These are phyloP conservation scores for Cryptotis parvus DNA, from an alignment of 2,113 vertebrate genomes.

Conservation along the genomic window DNA sequence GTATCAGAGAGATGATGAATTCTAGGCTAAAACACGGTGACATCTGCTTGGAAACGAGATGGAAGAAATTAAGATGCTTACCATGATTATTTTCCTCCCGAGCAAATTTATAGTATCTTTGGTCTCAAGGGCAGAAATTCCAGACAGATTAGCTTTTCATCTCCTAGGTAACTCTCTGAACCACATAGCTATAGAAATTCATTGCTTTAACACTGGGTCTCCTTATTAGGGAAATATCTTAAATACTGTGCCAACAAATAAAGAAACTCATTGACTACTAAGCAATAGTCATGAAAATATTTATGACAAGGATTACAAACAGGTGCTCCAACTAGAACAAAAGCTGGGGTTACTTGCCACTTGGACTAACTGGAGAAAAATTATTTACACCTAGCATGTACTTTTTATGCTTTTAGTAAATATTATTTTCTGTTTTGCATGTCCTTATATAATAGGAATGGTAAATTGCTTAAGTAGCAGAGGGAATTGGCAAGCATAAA, in stretches of 20 bases:
- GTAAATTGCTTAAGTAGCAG: conserved; percentile 57
- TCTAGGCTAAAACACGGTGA: conserved; percentile 79
- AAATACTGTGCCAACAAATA: conserved; percentile 79
- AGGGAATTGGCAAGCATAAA: conserved; percentile 34
- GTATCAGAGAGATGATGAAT: conserved; percentile 81
- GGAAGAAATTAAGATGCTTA: conserved; percentile 83
- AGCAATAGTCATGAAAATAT: conserved; percentile 81
- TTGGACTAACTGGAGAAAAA: conserved; percentile 44
- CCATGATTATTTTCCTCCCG: conserved; percentile 78
- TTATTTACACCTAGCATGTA: conserved; percentile 63
- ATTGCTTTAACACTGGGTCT: conserved; percentile 82
- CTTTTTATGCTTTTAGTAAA: conserved; percentile 63
- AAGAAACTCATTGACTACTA: conserved; percentile 81
- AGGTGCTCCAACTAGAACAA: conserved; percentile 80
- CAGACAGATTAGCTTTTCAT: conserved; percentile 83
- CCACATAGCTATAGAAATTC: conserved; percentile 80
- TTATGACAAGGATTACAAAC: conserved; percentile 79
- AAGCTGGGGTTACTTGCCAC: conserved; percentile 70
- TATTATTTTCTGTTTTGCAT: conserved; percentile 48
- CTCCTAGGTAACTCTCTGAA: conserved; percentile 82
- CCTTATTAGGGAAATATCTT: conserved; percentile 83
- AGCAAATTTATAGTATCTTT: conserved; percentile 82
- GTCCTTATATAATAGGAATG: conserved; percentile 58
- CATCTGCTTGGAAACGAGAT: conserved; percentile 81
- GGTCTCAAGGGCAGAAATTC: conserved; percentile 83